A percentile compares a stretch with the other conserved stretches of the same genome.
These are phyloP conservation scores for Chaetorhynchus papuensis DNA, from an alignment of 2,113 vertebrate genomes.

Conservation along the genomic window DNA sequence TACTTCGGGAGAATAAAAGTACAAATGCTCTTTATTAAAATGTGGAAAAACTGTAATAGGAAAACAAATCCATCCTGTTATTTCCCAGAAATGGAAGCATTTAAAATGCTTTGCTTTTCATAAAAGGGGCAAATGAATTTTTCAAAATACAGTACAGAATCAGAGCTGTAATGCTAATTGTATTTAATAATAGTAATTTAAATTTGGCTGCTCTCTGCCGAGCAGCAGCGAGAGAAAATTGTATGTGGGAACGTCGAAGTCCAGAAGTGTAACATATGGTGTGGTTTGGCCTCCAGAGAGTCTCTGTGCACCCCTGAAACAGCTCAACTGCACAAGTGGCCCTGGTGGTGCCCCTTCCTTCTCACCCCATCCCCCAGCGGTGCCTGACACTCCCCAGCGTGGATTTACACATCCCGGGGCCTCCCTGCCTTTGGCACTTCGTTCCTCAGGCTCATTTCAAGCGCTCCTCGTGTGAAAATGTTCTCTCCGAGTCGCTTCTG, in stretches of 20 bases:
- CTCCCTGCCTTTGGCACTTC: conserved; percentile 21
- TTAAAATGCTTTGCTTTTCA: background rate
- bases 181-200: conserved; percentile 59
- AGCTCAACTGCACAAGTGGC: background rate
- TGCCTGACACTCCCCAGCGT: background rate
- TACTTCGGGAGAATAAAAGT: background rate
- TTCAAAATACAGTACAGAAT: conserved; percentile 15
- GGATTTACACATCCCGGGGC: background rate
- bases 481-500: background rate
- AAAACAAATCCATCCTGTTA: conserved; percentile 3
- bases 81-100: background rate
- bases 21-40: conserved; percentile 20
- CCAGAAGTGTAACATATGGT: conserved; percentile 45
- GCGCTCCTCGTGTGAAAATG: conserved; percentile 1
- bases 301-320: background rate
- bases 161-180: conserved; percentile 49
- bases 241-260: background rate
- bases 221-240: conserved; percentile 5
- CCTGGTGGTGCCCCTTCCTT: background rate
- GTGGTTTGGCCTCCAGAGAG: conserved; percentile 13
- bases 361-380: background rate
- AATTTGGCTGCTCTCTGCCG: conserved; percentile 32
- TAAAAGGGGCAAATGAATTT: conserved; percentile 12
- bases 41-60: background rate
- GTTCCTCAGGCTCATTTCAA: background rate